Evolutionary conservation across 2,113 vertebrate genomes (phyloP), one percentile per base, ranked within the genome.

Genomic region (Percina caprodes): DNA sequence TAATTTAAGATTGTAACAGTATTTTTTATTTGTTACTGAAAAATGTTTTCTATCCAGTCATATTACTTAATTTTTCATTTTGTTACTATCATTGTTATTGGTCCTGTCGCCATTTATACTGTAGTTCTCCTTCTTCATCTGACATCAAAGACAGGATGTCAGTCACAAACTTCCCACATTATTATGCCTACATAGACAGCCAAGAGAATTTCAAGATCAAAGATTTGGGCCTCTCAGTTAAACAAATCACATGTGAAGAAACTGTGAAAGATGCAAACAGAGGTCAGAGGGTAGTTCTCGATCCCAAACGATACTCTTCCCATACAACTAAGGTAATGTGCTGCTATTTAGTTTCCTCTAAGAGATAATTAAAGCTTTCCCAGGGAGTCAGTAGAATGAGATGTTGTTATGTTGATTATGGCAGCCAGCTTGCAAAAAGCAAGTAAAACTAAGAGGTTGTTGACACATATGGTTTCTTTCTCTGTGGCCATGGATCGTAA

Each of bases 401-500:
- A 85, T 80, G 80, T 76, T 76, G 58, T 72, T 83, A 49, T 87
- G 71, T 69, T 74, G 68, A 85, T 85, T 86, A 46, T 88, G 77
- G 84, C 76, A 86, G 73, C 65, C 67, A 74, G 67, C 62, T 87
- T 84, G 39, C 1, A 61, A 88, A 91, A 80, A 83, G 52, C 52
- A 80, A 87, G 60, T 80, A 77, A 84, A 89, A 81, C 23, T 68
- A 59, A 73, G 79, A 74, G 66, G 78, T 84, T 91, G 86, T 93
- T 90, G 80, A 93, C 87, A 89, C 77, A 74, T 45, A 82, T 90
- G 84, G 70, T 93, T 92, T 90, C 80, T 89, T 89, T 90, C 74
- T 80, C 51, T 90, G 87, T 82, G 83, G 77, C 85, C 21, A 12
- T 82, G 54, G 58, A 58, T 60, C 85, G 69, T 88, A 90, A 89